Percentiles rank a stretch among this genome's conserved stretches.
These are phyloP conservation scores for Scarus forsteni DNA, from an alignment of 2,797 vertebrate species.

Conservation along the genomic window DNA sequence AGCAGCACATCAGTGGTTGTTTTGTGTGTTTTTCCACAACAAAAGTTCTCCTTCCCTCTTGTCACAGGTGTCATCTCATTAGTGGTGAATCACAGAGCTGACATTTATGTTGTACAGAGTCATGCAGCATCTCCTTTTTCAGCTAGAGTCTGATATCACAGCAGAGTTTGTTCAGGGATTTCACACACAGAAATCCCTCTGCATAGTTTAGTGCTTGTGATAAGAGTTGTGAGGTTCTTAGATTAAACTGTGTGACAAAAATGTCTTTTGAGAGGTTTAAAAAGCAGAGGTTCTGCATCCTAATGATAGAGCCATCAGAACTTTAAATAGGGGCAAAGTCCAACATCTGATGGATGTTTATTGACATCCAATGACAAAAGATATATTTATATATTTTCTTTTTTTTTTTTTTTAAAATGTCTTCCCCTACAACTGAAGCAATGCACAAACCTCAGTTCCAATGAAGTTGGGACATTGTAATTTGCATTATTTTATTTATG, in stretches of 20 bases:
- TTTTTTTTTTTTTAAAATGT: not conserved
- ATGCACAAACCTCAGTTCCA: too few relatives aligned
- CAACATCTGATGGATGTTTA: slow-evolving; percentile 2
- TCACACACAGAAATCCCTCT: slow-evolving; percentile 37
- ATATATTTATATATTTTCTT: not conserved
- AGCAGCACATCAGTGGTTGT: slow-evolving; percentile 54
- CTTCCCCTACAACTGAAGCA: not conserved
- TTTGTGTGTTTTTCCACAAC: slow-evolving; percentile 69
- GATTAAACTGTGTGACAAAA: slow-evolving; percentile 45
- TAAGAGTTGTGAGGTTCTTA: slow-evolving; percentile 19
- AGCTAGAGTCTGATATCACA: slow-evolving; percentile 54
- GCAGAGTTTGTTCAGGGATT: slow-evolving; percentile 65
- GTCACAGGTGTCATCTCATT: slow-evolving; percentile 81
- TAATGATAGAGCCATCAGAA: slow-evolving; percentile 43
- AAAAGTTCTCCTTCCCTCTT: slow-evolving; percentile 78
- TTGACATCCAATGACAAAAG: not conserved
- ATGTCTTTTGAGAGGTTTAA: slow-evolving; percentile 30
- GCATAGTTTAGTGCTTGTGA: slow-evolving; percentile 58
- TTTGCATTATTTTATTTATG: too few relatives aligned
- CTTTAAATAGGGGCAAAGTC: slow-evolving; percentile 22
- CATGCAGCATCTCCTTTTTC: slow-evolving; percentile 62
- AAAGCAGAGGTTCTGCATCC: slow-evolving; percentile 14
- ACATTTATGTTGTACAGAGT: slow-evolving; percentile 76
- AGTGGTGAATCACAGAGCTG: slow-evolving; percentile 76
- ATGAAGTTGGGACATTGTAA: too few relatives aligned